A percentile compares a stretch with the other conserved stretches of the same genome.
These are phyloP conservation scores for Cerastis rubricosa DNA, from an alignment of 2,888 invertebrate species.

Conservation along the genomic window DNA sequence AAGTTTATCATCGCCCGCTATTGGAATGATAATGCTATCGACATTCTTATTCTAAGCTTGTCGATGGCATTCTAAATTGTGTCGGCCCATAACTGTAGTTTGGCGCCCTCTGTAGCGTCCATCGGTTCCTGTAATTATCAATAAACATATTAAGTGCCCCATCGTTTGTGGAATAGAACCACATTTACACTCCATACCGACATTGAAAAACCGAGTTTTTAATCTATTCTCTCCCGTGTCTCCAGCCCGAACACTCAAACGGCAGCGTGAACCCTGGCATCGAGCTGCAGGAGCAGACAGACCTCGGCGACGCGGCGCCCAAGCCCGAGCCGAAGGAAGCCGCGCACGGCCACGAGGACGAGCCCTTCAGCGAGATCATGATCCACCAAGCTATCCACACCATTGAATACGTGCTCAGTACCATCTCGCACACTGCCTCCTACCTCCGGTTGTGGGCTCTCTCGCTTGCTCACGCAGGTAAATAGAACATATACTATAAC, in stretches of 20 bases:
- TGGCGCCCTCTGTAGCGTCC: no score
- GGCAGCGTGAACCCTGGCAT: conserved; percentile 93
- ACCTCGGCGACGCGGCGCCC: conserved; percentile 75
- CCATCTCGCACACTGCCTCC: conserved; percentile 99
- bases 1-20: background rate
- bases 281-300: conserved; percentile 91
- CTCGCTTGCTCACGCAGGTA: conserved; percentile 98
- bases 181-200: background rate
- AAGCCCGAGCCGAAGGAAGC: conserved; percentile 65
- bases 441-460: conserved; percentile 99
- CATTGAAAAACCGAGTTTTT: background rate
- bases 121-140: no score
- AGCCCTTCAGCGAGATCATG: conserved; percentile 96
- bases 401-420: conserved; percentile 98
- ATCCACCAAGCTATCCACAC: conserved; percentile 99
- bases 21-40: background rate
- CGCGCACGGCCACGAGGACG: conserved; percentile 88
- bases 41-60: no score
- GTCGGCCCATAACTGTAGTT: no score
- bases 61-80: no score
- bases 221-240: background rate
- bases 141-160: no score
- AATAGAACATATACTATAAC: background rate
- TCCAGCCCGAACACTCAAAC: conserved; percentile 87
- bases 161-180: no score